Percentiles rank a stretch among this genome's conserved stretches.
phyloP scores from a whole-genome alignment of 1,140 invertebrate species.

The Ips nitidus region DNA sequence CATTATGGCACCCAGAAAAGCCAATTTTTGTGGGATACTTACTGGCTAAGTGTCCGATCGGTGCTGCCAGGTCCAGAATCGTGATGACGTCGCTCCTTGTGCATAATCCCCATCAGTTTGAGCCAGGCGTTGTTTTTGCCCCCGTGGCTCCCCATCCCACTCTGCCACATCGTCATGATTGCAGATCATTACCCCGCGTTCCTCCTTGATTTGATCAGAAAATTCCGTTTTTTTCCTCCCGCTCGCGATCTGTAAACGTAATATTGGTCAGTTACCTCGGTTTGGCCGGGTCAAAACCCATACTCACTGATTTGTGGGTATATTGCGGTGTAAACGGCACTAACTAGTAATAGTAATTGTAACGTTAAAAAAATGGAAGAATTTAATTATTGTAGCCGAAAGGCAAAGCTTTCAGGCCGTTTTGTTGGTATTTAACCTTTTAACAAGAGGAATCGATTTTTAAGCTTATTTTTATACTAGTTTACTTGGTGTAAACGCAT shows the following conservation, averaged over 20 bases:
- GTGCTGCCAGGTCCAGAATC: slow-evolving; percentile 61
- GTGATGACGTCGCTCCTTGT: slow-evolving; percentile 69
- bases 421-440: too few relatives aligned
- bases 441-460: too few relatives aligned
- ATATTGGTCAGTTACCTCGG: neutral
- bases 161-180: slow-evolving; percentile 73
- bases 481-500: too few relatives aligned
- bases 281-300: neutral
- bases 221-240: too few relatives aligned
- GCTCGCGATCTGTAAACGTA: too few relatives aligned
- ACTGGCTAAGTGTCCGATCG: slow-evolving; percentile 67
- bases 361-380: too few relatives aligned
- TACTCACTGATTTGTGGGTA: neutral
- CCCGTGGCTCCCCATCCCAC: slow-evolving; percentile 71
- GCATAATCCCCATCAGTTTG: slow-evolving; percentile 79
- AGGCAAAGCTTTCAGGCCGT: too few relatives aligned
- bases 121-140: slow-evolving; percentile 77
- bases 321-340: neutral
- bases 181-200: slow-evolving; percentile 46
- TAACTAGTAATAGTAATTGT: too few relatives aligned
- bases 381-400: too few relatives aligned
- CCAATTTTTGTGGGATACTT: slow-evolving; percentile 49
- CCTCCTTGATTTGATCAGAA: neutral
- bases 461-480: too few relatives aligned
- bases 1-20: neutral